A percentile compares a stretch with the other conserved stretches of the same genome.
phyloP scores from a whole-genome alignment of 2,113 vertebrate species.

The Nibea coibor region DNA sequence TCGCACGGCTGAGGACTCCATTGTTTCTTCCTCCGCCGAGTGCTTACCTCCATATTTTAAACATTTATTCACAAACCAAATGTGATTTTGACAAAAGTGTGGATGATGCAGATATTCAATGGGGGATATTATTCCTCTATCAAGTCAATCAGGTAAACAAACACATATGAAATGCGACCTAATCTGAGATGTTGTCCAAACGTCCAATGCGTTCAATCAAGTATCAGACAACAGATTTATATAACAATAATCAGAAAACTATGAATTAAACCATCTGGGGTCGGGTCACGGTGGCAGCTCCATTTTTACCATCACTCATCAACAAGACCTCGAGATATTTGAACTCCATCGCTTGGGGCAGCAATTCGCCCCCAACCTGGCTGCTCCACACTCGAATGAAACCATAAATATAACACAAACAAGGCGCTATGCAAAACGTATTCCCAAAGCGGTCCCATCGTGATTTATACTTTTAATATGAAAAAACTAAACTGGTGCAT shows the following conservation, averaged over 20 bases:
- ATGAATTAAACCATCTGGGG: too few relatives aligned
- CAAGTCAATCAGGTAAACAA: background rate
- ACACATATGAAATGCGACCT: constrained; percentile 4
- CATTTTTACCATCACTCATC: too few relatives aligned
- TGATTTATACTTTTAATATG: background rate
- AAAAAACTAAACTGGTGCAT: background rate
- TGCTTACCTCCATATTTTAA: background rate
- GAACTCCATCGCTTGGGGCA: too few relatives aligned
- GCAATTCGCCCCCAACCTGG: too few relatives aligned
- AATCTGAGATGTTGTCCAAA: background rate
- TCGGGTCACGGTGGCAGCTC: too few relatives aligned
- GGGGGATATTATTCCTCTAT: background rate
- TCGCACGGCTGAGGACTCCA: background rate
- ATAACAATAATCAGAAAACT: background rate
- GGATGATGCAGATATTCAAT: background rate
- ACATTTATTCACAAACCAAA: constrained; percentile 14
- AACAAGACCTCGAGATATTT: too few relatives aligned
- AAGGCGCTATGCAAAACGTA: background rate
- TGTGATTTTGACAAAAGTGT: constrained; percentile 4
- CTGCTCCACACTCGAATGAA: background rate
- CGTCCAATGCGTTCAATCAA: background rate
- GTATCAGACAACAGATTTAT: background rate
- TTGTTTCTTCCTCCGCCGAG: background rate
- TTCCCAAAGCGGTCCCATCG: background rate
- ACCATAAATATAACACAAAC: too few relatives aligned